Percentiles rank a stretch among this genome's conserved stretches.
phyloP scores from a whole-genome alignment of 2,113 vertebrate species.

The Cyprinus carpio region DNA sequence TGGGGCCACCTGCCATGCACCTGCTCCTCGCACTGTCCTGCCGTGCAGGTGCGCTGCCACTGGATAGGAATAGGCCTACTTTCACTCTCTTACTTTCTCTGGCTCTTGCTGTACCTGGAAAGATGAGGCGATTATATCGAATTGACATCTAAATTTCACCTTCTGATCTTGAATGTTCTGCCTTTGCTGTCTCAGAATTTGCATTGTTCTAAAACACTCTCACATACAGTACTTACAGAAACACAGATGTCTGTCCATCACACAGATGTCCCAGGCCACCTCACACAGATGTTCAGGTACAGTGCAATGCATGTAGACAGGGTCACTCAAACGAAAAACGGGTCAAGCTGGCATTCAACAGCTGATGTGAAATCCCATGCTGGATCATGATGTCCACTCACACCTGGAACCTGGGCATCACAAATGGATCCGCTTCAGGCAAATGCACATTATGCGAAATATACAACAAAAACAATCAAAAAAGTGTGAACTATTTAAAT shows the following conservation, averaged over 20 bases:
- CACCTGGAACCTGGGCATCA: background rate
- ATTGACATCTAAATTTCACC: background rate
- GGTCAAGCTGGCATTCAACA: slow-evolving; percentile 13
- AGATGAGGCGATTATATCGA: background rate
- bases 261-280: background rate
- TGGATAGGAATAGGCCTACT: background rate
- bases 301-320: background rate
- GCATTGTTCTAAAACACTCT: background rate
- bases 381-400: background rate
- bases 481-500: background rate
- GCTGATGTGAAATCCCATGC: background rate
- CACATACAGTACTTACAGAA: background rate
- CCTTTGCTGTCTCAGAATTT: background rate
- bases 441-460: background rate
- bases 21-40: slow-evolving; percentile 52
- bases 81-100: slow-evolving; percentile 10
- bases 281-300: slow-evolving; percentile 45
- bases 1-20: slow-evolving; percentile 60
- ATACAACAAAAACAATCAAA: background rate
- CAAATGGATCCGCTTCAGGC: background rate
- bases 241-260: slow-evolving; percentile 30
- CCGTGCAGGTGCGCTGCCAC: slow-evolving; percentile 44
- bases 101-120: background rate
- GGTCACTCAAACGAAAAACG: slow-evolving; percentile 25
- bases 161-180: background rate